Conservation (phyloP, 2,113 vertebrate species). For the Columba janthina region DNA sequence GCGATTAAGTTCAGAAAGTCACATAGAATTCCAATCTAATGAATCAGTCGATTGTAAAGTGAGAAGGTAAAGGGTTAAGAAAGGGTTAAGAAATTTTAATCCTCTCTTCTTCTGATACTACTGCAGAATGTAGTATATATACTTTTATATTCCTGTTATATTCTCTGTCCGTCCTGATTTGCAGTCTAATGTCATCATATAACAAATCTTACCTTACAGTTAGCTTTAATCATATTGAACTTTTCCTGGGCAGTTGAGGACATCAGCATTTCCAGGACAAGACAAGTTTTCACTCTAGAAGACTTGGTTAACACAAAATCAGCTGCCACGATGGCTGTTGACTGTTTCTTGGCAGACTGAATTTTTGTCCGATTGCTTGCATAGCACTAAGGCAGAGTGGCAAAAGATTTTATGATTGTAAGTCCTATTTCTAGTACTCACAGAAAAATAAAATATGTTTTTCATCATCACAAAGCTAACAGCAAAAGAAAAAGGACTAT, state of each 20-base stretch:
- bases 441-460: not conserved
- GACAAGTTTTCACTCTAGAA: not conserved
- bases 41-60: not conserved
- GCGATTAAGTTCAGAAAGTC: not conserved
- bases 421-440: not conserved
- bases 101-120: not conserved
- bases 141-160: not conserved
- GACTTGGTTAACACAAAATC: not conserved
- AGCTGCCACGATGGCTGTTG: not conserved
- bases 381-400: not conserved
- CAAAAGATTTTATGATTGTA: conserved; percentile 6
- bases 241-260: not conserved
- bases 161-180: not conserved
- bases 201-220: not conserved
- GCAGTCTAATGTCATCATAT: not conserved
- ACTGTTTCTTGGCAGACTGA: not conserved
- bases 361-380: not conserved
- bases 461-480: conserved; percentile 1
- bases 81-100: not conserved
- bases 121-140: not conserved
- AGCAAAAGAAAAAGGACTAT: not conserved
- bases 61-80: not conserved
- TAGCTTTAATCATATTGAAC: not conserved
- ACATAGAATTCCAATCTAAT: not conserved
- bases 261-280: not conserved